These are phyloP conservation scores for Chionis minor DNA, from an alignment of 2,113 vertebrate genomes.

Conservation along the genomic window DNA sequence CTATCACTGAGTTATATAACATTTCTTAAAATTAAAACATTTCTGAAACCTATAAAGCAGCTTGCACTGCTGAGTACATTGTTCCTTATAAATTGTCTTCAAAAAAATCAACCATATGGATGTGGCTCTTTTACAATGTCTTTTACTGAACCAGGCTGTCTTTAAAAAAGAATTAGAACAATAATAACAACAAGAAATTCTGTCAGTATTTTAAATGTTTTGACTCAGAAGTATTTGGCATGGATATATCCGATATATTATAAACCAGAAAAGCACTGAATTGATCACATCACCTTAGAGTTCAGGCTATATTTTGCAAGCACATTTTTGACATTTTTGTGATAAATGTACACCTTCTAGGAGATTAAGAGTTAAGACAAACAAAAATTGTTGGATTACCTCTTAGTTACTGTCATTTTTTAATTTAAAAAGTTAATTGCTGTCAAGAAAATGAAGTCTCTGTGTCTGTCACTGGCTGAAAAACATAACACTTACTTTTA, in stretches of 20 bases:
- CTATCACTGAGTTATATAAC: not conserved
- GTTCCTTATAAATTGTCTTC: not conserved
- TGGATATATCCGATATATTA: not conserved
- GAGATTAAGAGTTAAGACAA: not conserved
- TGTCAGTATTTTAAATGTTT: not conserved
- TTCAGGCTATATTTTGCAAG: not conserved
- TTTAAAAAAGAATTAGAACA: not conserved
- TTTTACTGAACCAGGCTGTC: not conserved
- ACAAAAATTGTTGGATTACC: not conserved
- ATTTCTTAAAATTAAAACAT: constrained; percentile 29
- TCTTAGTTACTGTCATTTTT: not conserved
- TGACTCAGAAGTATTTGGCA: not conserved
- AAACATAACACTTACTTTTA: not conserved
- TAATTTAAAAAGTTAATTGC: not conserved
- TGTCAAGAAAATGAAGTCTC: not conserved
- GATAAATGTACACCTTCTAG: not conserved
- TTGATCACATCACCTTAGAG: not conserved
- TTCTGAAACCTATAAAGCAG: constrained; percentile 15
- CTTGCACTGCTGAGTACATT: not conserved
- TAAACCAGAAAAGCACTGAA: not conserved
- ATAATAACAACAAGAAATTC: not conserved
- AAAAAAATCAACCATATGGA: not conserved
- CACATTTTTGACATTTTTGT: not conserved
- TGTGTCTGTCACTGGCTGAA: not conserved
- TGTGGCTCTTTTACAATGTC: not conserved